phyloP scores from a whole-genome alignment of 2,888 invertebrate genomes.

The Raillietiella orientalis region DNA sequence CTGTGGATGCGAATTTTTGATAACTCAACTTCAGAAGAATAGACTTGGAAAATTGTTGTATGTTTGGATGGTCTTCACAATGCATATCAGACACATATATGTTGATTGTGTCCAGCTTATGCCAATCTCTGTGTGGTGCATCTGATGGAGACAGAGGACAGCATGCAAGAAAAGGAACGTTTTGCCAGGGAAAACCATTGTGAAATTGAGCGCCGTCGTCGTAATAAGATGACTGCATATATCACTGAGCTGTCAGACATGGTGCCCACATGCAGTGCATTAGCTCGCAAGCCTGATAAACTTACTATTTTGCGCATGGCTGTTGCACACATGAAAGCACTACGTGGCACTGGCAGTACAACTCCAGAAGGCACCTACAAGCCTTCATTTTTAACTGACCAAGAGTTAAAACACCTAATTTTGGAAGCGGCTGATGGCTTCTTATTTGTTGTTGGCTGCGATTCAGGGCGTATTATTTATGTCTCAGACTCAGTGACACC shows the following conservation, averaged over 20 bases:
- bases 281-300: constrained; percentile 95
- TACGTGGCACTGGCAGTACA: constrained; percentile 89
- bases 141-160: too few species aligned
- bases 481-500: constrained; percentile 95
- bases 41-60: too few species aligned
- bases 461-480: constrained; percentile 84
- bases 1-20: too few species aligned
- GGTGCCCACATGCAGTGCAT: constrained; percentile 94
- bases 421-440: constrained; percentile 98
- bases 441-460: constrained; percentile 81
- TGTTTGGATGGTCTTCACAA: too few species aligned
- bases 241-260: constrained; percentile 97
- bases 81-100: too few species aligned
- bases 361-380: constrained; percentile 86
- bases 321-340: constrained; percentile 94
- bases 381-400: constrained; percentile 93
- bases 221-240: constrained; percentile 99
- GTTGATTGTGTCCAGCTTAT: too few species aligned
- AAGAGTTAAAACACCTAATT: constrained; percentile 92
- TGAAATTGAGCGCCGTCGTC: constrained; percentile 85
- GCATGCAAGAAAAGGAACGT: constrained; percentile 81
- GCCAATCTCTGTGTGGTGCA: too few species aligned
- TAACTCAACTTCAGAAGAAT: too few species aligned
- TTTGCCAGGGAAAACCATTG: constrained; percentile 97
- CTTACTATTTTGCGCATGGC: constrained; percentile 97